Evolutionary conservation across 2,113 vertebrate genomes (phyloP), one percentile per base, ranked within the genome.

Genomic region (Brachypteracias leptosomus): DNA sequence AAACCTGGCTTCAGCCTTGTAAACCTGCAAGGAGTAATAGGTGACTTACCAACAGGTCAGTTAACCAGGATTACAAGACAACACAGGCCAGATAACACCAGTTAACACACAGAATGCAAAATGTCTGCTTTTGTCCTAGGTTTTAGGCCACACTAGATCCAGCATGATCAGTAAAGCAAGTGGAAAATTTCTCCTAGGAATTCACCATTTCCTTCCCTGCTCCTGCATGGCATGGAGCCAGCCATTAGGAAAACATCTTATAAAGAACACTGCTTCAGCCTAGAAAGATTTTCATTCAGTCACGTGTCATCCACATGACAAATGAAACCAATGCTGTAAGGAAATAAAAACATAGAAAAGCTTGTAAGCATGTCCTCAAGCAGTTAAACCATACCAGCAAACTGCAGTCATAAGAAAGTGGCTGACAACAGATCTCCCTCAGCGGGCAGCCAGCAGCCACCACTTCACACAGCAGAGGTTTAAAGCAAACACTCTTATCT

Each of bases 401-500:
- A 10, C 42, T 24, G 26, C 2, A 76, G 79, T 3, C 6, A 0
- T 16, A 33, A 51, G 90, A 10, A 89, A 87, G 91, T 80, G 90
- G 62, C 54, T 52, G 76, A 55, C 75, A 61, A 29, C 70, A 88
- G 92, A 90, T 36, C 88, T 83, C 71, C 7, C 3, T 86, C 42
- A 21, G 72, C 46, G 79, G 10, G 31, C 36, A 49, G 59, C 42
- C 85, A 72, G 22, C 58, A 77, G 68, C 73, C 84, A 63, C 35
- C 0, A 0, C 71, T 65, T 10, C 17, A 3, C 79, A 38, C 14
- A 0, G 51, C 79, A 6, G 88, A 88, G 92, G 13, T 77, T 92
- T 36, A 67, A 66, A 94, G 83, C 83, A 93, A 96, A 93, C 35
- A 13, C 2, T 44, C 86, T 89, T 95, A 95, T 96, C 92, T 86